Base-by-base conservation (phyloP, 2,113 vertebrate genomes). In the Nanger granti region DNA sequence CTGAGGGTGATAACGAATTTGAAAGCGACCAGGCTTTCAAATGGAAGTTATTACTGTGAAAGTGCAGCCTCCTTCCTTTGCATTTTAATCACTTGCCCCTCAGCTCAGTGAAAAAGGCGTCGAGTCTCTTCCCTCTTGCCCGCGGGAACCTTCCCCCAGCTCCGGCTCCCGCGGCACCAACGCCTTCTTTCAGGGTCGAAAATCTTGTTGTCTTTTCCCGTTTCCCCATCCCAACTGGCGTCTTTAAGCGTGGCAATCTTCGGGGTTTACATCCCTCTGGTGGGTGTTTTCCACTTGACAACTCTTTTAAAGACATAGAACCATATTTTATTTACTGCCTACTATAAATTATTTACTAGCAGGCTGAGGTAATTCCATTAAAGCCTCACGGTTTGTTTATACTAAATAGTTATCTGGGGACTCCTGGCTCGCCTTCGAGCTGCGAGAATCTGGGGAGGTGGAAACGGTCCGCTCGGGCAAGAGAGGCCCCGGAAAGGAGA, bases 271-370 rank as follows among this genome's bases (percentile, higher is more conserved):
- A 12, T 92, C 79, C 85, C 95, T 95, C 1, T 91, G 44, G 93
- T 2, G 29, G 92, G 90, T 28, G 18, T 87, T 98, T 97, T 96
- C 97, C n/a, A 4, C 93, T 96, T 97, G 90, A 98, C 96, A 98
- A 97, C 87, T 96, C n/a, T 98, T 97, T 95, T 97, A 98, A 98
- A 98, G 98, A 98, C 97, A 96, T 94, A 98, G 95, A 98, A 98
- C 97, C 96, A 98, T 98, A 98, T 98, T 99, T 99, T 99, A 98
- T 99, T 98, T 99, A 99, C 98, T 98, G 96, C 98, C 96, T 98
- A 97, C 98, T 98, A 98, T 98, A 99, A 99, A 98, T 98, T 98
- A 98, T 99, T 99, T 99, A 98, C 98, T 98, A 97, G 98, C 96
- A 80, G 95, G 94, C 98, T 98, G 98, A 98, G 97, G 98, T 98